Percentiles rank a stretch among this genome's conserved stretches.
Evolutionary conservation across 2,888 invertebrate genomes (phyloP).

Genomic region (Rhorus exstirpatorius): DNA sequence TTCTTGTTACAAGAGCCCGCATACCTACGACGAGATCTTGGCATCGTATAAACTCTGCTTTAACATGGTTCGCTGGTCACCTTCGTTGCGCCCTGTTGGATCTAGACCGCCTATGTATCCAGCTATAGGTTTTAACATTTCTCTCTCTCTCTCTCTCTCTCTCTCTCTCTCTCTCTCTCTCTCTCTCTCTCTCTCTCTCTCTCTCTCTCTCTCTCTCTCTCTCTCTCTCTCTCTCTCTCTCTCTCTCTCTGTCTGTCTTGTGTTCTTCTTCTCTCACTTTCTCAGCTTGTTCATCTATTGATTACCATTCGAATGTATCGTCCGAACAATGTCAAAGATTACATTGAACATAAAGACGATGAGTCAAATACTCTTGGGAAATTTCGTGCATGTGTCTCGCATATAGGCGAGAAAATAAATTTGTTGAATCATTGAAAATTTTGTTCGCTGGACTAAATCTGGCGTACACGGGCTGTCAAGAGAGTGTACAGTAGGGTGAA

Average conservation of each 20-base stretch:
- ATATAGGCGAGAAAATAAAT: constrained; percentile 24
- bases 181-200: constrained; percentile 29
- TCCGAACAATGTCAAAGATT: constrained; percentile 8
- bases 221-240: constrained; percentile 24
- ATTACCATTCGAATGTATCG: constrained; percentile 16
- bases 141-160: constrained; percentile 61
- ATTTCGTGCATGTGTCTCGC: constrained; percentile 29
- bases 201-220: constrained; percentile 66
- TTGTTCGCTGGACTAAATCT: too few relatives aligned
- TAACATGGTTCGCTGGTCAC: constrained; percentile 61
- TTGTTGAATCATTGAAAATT: too few relatives aligned
- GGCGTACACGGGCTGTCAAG: too few relatives aligned
- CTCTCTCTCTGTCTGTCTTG: constrained; percentile 60
- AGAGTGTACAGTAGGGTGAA: too few relatives aligned
- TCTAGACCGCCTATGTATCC: neutral
- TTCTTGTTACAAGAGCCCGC: constrained; percentile 57
- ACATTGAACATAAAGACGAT: constrained; percentile 13
- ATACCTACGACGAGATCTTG: constrained; percentile 38
- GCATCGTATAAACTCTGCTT: constrained; percentile 31
- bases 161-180: constrained; percentile 65
- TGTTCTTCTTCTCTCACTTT: neutral
- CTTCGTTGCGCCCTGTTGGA: constrained; percentile 41
- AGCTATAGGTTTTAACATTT: neutral
- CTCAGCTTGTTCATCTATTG: constrained; percentile 1
- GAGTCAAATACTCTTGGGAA: constrained; percentile 16